Evolutionary conservation across 2,113 vertebrate genomes (phyloP), one percentile per base, ranked within the genome.

Genomic region (Cyprinodon brontotheroides): DNA sequence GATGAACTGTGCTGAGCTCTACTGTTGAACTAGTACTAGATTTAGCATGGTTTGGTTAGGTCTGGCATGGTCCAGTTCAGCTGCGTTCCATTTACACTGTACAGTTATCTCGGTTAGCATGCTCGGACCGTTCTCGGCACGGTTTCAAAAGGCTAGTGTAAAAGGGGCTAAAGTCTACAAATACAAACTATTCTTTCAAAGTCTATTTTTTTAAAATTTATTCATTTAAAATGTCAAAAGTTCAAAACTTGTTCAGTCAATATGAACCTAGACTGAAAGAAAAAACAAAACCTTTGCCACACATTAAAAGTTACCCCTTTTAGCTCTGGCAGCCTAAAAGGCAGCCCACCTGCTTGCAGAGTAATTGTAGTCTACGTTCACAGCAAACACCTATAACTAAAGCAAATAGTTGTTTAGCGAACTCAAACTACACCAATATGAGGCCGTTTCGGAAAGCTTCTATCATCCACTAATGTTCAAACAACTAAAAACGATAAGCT

Each of bases 291-390:
- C 22, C 5, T 5, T 29, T 0, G 13, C 75, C 41, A 65, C 11
- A 67, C 22, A 68, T 72, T 47, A 17, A 64, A 17, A 63, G 50
- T 60, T 60, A 5, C 43, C 17, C 17, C 78, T 40, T 72, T 40
- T 22, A 38, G 50, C 40, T 65, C 59, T 63, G 17, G 0, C 15
- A 72, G 67, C 61, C 81, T 76, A 62, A 67, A 65, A 53, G 50
- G 50, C 60, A 59, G 73, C 66, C 37, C 45, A 53, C 60, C 61
- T 67, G 59, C 69, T 76, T 65, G 62, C 57, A 68, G 73, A 75
- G 41, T 81, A 78, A 84, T 72, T 71, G 76, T 45, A n/a, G 53
- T 64, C 20, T 81, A 50, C 69, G 72, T 45, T 29, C 50, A 61
- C 10, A 0, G 22, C 43, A n/a, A 39, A 62, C 45, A 43, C 65